A percentile compares a stretch with the other conserved stretches of the same genome.
Evolutionary conservation across 2,113 vertebrate species (phyloP).

Genomic region (Archocentrus centrarchus): DNA sequence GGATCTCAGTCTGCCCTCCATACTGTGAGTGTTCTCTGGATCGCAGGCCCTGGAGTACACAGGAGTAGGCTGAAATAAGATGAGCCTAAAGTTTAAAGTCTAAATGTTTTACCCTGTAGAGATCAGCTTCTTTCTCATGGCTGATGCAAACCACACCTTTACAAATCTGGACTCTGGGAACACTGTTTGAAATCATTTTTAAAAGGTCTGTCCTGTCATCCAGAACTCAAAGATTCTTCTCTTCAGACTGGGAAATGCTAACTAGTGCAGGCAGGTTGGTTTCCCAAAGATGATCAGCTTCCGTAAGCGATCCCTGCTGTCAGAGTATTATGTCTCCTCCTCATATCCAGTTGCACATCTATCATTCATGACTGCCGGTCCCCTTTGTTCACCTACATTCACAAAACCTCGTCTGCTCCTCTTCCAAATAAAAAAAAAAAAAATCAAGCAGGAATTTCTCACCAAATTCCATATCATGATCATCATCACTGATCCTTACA

Average conservation of each 20-base stretch:
- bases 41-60: no score
- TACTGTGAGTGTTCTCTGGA: no score
- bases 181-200: no score
- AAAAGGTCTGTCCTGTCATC: no score
- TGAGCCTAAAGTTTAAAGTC: neutral
- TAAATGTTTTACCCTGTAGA: no score
- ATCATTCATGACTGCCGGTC: slow-evolving; percentile 37
- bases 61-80: no score
- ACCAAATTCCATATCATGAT: neutral
- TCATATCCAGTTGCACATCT: slow-evolving; percentile 37
- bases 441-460: neutral
- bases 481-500: no score
- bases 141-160: no score
- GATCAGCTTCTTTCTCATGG: no score
- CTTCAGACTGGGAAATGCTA: neutral
- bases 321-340: neutral
- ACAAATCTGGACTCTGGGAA: no score
- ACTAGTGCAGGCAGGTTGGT: neutral
- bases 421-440: neutral
- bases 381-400: neutral
- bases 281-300: neutral
- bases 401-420: neutral
- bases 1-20: no score
- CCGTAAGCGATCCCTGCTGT: neutral
- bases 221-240: no score